Evolutionary conservation across 2,888 invertebrate genomes (phyloP).

Genomic region (Drepanosiphum platanoidis): DNA sequence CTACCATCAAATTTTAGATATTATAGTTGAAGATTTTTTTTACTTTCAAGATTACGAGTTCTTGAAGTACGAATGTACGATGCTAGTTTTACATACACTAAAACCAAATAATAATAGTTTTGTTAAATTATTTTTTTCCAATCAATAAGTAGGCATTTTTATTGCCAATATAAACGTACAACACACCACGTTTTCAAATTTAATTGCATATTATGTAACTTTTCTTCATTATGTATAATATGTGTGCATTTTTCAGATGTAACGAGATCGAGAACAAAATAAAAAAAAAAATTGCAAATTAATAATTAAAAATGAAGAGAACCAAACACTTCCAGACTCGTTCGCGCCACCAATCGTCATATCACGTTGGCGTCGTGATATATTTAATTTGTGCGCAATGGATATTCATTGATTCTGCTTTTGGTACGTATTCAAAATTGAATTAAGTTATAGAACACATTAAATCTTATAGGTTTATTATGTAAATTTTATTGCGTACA

Average conservation of each 20-base stretch:
- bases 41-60: too few species aligned
- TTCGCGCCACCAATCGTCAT: neutral
- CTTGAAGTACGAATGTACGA: too few species aligned
- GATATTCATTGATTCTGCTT: constrained; percentile 19
- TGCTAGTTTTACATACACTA: too few species aligned
- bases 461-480: constrained; percentile 1
- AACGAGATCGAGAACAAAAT: constrained; percentile 2
- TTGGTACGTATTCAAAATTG: constrained; percentile 32
- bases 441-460: neutral
- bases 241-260: constrained; percentile 41
- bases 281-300: neutral
- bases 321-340: neutral
- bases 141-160: too few species aligned
- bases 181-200: neutral
- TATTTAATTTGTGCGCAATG: constrained; percentile 9
- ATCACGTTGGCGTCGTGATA: neutral
- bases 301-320: constrained; percentile 19
- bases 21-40: too few species aligned
- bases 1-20: too few species aligned
- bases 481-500: constrained; percentile 22
- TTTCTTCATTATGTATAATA: neutral
- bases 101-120: too few species aligned
- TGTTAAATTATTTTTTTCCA: too few species aligned
- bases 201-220: neutral
- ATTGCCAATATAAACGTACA: too few species aligned